Evolutionary conservation across 2,113 vertebrate species (phyloP).

Genomic region (Embiotoca jacksoni): DNA sequence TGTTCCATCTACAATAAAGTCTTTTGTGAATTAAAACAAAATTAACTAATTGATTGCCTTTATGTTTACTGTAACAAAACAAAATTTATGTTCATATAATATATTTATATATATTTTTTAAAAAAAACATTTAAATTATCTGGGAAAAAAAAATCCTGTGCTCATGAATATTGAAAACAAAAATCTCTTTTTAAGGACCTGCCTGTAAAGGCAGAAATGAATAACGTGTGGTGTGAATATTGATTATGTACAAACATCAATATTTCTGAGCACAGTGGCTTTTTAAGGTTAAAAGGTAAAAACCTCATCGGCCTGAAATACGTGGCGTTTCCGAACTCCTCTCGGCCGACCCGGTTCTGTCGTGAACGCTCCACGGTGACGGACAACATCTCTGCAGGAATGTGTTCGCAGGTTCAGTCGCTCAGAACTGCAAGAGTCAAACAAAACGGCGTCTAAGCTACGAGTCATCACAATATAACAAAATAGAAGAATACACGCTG

Average conservation of each 20-base stretch:
- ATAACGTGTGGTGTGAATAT: slow-evolving; percentile 49
- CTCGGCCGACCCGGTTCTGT: slow-evolving; percentile 31
- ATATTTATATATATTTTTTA: slow-evolving; percentile 38
- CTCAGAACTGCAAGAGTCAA: slow-evolving; percentile 82
- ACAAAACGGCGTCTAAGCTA: slow-evolving; percentile 13
- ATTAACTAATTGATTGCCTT: slow-evolving; percentile 60
- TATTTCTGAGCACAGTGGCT: slow-evolving; percentile 76
- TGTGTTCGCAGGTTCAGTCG: slow-evolving; percentile 15
- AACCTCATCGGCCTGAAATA: slow-evolving; percentile 42
- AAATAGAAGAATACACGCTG: no score
- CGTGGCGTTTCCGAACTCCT: slow-evolving; percentile 49
- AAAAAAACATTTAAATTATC: slow-evolving; percentile 68
- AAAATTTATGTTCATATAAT: slow-evolving; percentile 65
- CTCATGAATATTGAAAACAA: slow-evolving; percentile 74
- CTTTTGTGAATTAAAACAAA: slow-evolving; percentile 53
- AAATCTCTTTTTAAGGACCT: slow-evolving; percentile 69
- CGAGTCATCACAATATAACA: neutral
- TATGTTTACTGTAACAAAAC: slow-evolving; percentile 67
- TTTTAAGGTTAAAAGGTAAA: slow-evolving; percentile 63
- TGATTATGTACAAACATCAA: slow-evolving; percentile 79
- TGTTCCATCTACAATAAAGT: slow-evolving; percentile 58
- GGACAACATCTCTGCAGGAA: slow-evolving; percentile 63
- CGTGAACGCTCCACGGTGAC: slow-evolving; percentile 58
- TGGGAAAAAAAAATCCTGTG: slow-evolving; percentile 68
- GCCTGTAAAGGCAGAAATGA: slow-evolving; percentile 68